Evolutionary conservation across 2,888 invertebrate species (phyloP).

Genomic region (Trissolcus brochymenae): DNA sequence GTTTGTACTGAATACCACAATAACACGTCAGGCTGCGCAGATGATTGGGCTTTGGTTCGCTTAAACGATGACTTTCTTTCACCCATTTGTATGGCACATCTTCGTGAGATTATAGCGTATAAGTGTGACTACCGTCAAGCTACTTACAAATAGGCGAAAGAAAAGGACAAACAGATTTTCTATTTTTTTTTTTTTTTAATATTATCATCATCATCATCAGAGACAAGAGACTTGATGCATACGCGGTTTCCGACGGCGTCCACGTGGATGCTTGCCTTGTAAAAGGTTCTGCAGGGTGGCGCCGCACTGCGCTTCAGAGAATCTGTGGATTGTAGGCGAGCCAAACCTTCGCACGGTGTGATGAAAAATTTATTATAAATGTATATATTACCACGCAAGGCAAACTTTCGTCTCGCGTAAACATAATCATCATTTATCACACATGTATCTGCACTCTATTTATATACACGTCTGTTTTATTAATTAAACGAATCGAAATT

Average conservation of each 20-base stretch:
- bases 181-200: constrained; percentile 22
- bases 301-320: constrained; percentile 11
- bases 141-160: constrained; percentile 53
- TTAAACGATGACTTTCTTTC: constrained; percentile 39
- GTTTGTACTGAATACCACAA: constrained; percentile 52
- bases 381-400: constrained; percentile 58
- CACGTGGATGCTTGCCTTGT: constrained; percentile 44
- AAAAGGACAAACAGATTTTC: constrained; percentile 17
- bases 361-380: constrained; percentile 50
- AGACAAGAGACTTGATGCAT: constrained; percentile 24
- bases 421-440: constrained; percentile 63
- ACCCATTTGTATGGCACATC: constrained; percentile 49
- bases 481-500: constrained; percentile 68
- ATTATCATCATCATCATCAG: constrained; percentile 9
- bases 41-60: constrained; percentile 58
- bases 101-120: constrained; percentile 57
- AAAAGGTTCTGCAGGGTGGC: constrained; percentile 29
- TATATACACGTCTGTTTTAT: constrained; percentile 73
- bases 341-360: constrained; percentile 53
- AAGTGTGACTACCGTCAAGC: constrained; percentile 49
- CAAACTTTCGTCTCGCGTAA: constrained; percentile 58
- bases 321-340: constrained; percentile 28
- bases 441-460: constrained; percentile 74
- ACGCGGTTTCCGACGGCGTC: constrained; percentile 37
- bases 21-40: constrained; percentile 54